Evolutionary conservation across 2,797 vertebrate genomes (phyloP), one percentile per base, ranked within the genome.

Genomic region (Lates japonicus): DNA sequence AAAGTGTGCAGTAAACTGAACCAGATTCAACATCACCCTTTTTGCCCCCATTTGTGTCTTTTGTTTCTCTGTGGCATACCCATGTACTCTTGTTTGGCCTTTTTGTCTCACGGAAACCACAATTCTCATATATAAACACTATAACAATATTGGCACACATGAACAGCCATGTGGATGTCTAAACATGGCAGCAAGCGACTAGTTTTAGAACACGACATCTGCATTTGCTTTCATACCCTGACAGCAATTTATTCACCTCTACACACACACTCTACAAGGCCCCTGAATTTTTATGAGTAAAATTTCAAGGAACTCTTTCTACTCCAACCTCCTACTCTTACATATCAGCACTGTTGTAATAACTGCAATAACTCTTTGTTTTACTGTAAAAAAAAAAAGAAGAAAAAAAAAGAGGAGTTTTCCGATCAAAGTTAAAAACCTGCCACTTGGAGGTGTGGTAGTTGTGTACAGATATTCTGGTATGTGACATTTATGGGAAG

Each of bases 401-500:
- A n/a, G n/a, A n/a, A n/a, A n/a, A n/a, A n/a, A n/a, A n/a, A n/a
- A n/a, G 0, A 19, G 20, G 41, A 54, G 16, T 35, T 67, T 55
- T 55, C 48, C 41, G 33, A 22, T n/a, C n/a, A 29, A 71, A 31
- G 29, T 57, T 41, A 41, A 69, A 70, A 39, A 63, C 22, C 44
- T 80, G 31, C 55, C 55, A 52, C 65, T 57, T 62, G 5, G 59
- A 59, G 74, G 72, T 74, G 52, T 76, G 65, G 61, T 69, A 59
- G 69, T 73, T 58, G 44, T 81, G 48, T 76, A 74, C 48, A 81
- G 73, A 86, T 90, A 86, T 86, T 82, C 73, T 82, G 61, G 64
- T 81, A 57, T 66, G 69, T 93, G 93, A 93, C 88, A 74, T 95
- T 96, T 93, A 95, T 91, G 88, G 87, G 90, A 76, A 80, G 19